These are phyloP conservation scores for Kryphioiulus occultus DNA, from an alignment of 2,888 invertebrate species.

Conservation along the genomic window DNA sequence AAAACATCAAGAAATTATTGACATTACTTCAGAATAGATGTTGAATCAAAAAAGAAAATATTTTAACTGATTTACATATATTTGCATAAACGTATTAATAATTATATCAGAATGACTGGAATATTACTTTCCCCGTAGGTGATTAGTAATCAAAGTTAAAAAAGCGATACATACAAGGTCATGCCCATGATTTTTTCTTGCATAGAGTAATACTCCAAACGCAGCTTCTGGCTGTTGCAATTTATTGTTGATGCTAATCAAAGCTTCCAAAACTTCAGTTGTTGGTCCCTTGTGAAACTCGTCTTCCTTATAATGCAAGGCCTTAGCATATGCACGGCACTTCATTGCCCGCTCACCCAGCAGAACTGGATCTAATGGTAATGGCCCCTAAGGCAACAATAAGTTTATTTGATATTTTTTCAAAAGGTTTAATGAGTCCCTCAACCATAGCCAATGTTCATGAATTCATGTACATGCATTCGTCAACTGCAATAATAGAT, in stretches of 20 bases:
- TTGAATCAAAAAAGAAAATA: not conserved
- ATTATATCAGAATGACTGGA: no score
- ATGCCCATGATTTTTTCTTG: constrained; percentile 79
- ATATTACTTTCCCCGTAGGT: no score
- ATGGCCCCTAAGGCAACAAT: constrained; percentile 72
- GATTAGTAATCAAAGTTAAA: not conserved
- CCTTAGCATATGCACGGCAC: constrained; percentile 85
- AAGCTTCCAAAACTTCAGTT: constrained; percentile 87
- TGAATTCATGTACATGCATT: no score
- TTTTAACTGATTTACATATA: no score
- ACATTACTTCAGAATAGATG: not conserved
- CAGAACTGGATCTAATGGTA: constrained; percentile 86
- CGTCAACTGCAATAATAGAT: not conserved
- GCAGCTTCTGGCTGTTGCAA: constrained; percentile 98
- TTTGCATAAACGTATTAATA: no score
- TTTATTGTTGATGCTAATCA: constrained; percentile 96
- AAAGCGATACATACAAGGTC: constrained; percentile 59
- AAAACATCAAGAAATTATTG: not conserved
- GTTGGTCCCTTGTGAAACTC: constrained; percentile 86
- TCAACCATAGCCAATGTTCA: no score
- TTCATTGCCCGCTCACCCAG: constrained; percentile 94
- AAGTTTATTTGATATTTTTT: not conserved
- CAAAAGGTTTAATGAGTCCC: not conserved
- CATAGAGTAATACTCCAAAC: constrained; percentile 85
- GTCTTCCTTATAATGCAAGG: constrained; percentile 88